These are phyloP conservation scores for Meleagris gallopavo DNA, from an alignment of 2,113 vertebrate genomes.

Conservation along the genomic window DNA sequence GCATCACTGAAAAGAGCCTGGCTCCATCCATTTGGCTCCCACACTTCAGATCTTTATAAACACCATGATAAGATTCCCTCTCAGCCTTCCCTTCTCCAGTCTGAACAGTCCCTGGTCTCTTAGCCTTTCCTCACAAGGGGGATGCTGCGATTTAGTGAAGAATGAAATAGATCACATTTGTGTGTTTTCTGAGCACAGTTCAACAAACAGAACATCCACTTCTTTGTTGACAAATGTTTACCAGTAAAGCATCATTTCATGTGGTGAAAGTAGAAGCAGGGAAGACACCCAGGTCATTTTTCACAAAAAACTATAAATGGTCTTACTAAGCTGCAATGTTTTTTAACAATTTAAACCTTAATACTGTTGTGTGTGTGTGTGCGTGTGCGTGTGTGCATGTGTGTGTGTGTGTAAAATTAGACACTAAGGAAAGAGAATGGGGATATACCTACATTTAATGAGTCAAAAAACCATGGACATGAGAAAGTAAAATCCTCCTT, in stretches of 20 bases:
- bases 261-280: not conserved
- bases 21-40: too few relatives aligned
- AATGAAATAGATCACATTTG: not conserved
- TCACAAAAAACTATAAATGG: not conserved
- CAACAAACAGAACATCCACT: not conserved
- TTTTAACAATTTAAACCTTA: not conserved
- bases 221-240: not conserved
- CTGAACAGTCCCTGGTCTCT: too few relatives aligned
- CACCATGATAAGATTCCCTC: too few relatives aligned
- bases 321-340: not conserved
- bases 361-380: not conserved
- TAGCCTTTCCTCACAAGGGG: too few relatives aligned
- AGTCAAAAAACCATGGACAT: not conserved
- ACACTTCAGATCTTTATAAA: too few relatives aligned
- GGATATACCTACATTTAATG: not conserved
- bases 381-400: too few relatives aligned
- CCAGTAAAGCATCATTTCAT: not conserved
- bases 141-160: not conserved
- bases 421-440: not conserved
- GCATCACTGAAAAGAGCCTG: too few relatives aligned
- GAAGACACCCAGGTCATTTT: not conserved
- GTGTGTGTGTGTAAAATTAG: not conserved
- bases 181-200: not conserved
- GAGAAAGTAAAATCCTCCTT: not conserved
- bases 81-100: too few relatives aligned